Percentiles rank a stretch among this genome's conserved stretches.
Evolutionary conservation across 2,888 invertebrate species (phyloP).

Genomic region (Caenorhabditis drosophilae): DNA sequence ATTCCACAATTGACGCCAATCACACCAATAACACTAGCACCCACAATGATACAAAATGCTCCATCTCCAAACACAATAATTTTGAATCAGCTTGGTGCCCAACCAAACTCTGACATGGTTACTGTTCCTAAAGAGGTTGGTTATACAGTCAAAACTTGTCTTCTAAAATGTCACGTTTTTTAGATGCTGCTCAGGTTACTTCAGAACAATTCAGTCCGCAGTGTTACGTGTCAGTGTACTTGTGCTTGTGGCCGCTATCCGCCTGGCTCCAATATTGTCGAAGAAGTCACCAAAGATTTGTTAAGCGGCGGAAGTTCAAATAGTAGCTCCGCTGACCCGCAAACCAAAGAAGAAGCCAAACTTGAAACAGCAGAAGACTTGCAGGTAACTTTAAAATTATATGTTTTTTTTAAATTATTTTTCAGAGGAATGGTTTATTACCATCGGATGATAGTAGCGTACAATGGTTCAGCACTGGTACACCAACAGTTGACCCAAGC

Average conservation of each 20-base stretch:
- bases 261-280: constrained; percentile 59
- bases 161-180: constrained; percentile 13
- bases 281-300: constrained; percentile 53
- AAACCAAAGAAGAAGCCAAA: constrained; percentile 31
- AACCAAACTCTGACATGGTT: constrained; percentile 37
- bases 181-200: constrained; percentile 46
- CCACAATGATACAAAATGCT: not conserved
- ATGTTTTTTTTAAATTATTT: constrained; percentile 1
- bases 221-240: constrained; percentile 41
- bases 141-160: too few relatives aligned
- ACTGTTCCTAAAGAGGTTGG: constrained; percentile 47
- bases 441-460: constrained; percentile 41
- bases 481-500: constrained; percentile 37
- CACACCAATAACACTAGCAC: not conserved
- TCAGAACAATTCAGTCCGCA: constrained; percentile 27
- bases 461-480: constrained; percentile 44
- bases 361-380: constrained; percentile 50
- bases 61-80: constrained; percentile 13
- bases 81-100: constrained; percentile 15
- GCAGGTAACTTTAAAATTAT: constrained; percentile 29
- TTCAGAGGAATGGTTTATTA: constrained; percentile 43
- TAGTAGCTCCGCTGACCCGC: constrained; percentile 22
- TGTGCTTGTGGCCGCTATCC: constrained; percentile 63
- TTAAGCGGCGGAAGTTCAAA: constrained; percentile 38
- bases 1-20: too few relatives aligned